Conservation (phyloP, 2,888 invertebrate species). For the Cryptocephalus moraei region DNA sequence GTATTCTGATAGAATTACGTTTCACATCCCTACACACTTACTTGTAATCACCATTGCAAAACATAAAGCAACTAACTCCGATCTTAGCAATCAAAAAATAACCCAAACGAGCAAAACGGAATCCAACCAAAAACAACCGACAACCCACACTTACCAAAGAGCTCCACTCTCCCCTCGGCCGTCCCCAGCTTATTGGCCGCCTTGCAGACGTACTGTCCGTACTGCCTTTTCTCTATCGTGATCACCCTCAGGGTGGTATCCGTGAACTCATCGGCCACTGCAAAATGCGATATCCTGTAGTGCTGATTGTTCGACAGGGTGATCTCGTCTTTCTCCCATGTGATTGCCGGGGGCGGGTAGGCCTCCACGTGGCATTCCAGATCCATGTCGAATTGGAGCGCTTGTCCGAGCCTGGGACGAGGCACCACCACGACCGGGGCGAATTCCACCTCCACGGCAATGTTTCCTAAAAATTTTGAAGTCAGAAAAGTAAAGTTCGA, state of each 20-base stretch:
- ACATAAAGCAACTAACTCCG: too few relatives aligned
- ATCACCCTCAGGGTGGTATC: constrained; percentile 83
- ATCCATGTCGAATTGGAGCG: constrained; percentile 88
- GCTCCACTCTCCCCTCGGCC: constrained; percentile 67
- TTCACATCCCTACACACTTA: neutral
- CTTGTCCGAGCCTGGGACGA: constrained; percentile 73
- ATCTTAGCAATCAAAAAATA: too few relatives aligned
- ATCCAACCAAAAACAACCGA: constrained; percentile 1
- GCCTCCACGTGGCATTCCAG: constrained; percentile 91
- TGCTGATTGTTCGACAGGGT: constrained; percentile 83
- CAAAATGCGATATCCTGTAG: constrained; percentile 83
- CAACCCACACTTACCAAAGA: constrained; percentile 57
- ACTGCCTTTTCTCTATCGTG: constrained; percentile 84
- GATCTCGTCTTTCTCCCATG: constrained; percentile 79
- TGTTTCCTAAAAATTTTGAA: constrained; percentile 43
- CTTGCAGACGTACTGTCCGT: constrained; percentile 75
- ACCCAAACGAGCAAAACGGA: too few relatives aligned
- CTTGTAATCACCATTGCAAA: neutral
- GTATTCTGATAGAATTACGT: neutral
- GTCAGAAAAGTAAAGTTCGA: too few relatives aligned
- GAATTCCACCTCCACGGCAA: constrained; percentile 85
- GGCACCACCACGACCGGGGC: constrained; percentile 79
- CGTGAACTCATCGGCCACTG: constrained; percentile 85
- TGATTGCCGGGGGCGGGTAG: constrained; percentile 86
- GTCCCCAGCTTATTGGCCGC: constrained; percentile 82